A percentile compares a stretch with the other conserved stretches of the same genome.
These are phyloP conservation scores for Lepetodrilus schrolli DNA, from an alignment of 2,888 invertebrate species.

Conservation along the genomic window DNA sequence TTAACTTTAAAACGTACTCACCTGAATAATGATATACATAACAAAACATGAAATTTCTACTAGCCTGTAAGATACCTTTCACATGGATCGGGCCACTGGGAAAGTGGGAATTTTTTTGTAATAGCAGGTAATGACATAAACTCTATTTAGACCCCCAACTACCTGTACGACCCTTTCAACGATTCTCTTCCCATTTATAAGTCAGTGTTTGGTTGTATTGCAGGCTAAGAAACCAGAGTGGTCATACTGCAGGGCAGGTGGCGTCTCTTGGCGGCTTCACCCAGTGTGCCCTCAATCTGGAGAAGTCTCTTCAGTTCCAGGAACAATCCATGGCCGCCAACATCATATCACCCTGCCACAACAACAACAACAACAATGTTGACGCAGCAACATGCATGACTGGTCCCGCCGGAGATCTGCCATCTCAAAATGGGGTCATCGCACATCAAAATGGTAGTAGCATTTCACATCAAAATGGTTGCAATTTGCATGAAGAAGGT, in stretches of 20 bases:
- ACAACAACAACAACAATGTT: conserved; percentile 34
- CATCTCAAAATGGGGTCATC: neutral
- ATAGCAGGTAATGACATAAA: no score
- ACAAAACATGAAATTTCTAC: no score
- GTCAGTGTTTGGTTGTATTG: no score
- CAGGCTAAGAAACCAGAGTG: conserved; percentile 64
- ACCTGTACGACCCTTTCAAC: no score
- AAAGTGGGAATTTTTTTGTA: no score
- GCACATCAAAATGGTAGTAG: neutral
- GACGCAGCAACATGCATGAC: neutral
- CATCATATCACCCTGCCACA: neutral
- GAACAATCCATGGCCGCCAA: conserved; percentile 14
- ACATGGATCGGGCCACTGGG: no score
- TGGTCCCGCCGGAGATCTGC: neutral
- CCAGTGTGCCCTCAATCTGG: conserved; percentile 62
- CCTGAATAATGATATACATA: no score
- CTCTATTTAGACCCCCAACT: no score
- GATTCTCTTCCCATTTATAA: no score
- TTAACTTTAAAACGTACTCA: no score
- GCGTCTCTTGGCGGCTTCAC: conserved; percentile 55
- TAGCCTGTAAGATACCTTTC: no score
- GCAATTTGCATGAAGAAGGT: no score
- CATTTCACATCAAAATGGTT: neutral
- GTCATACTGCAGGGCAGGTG: conserved; percentile 58
- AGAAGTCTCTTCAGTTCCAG: conserved; percentile 51